Conservation (phyloP, 2,888 invertebrate genomes). For the Lithodes maja region DNA sequence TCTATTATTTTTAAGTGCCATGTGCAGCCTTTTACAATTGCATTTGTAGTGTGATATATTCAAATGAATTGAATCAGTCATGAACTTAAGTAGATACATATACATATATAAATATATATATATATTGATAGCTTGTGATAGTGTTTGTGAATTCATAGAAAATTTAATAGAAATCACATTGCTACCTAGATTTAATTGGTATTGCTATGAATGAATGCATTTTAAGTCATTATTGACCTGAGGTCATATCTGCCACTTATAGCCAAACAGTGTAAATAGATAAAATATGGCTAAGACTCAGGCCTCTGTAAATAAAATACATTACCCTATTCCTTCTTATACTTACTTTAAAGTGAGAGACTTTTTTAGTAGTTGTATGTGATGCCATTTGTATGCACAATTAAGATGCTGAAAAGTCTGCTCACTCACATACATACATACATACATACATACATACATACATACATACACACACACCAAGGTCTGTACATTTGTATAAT, state of each 20-base stretch:
- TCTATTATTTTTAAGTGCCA: conserved; percentile 62
- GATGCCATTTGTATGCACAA: conserved; percentile 23
- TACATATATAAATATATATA: not conserved
- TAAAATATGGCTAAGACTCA: conserved; percentile 55
- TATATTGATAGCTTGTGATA: conserved; percentile 62
- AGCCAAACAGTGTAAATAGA: conserved; percentile 64
- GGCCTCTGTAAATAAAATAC: conserved; percentile 58
- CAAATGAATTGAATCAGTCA: conserved; percentile 60
- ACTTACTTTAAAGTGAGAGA: conserved; percentile 40
- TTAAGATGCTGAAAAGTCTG: conserved; percentile 17
- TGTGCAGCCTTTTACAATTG: conserved; percentile 64
- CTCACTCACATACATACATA: conserved; percentile 23
- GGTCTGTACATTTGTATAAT: conserved; percentile 63
- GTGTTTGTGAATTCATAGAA: conserved; percentile 57
- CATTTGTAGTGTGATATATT: conserved; percentile 64
- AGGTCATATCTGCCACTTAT: conserved; percentile 54
- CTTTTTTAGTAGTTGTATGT: conserved; percentile 35
- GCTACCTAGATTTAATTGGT: conserved; percentile 57
- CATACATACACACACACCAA: not conserved
- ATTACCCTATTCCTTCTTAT: conserved; percentile 37
- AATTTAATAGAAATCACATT: conserved; percentile 42
- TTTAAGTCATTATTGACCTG: conserved; percentile 55
- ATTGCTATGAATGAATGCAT: conserved; percentile 44
- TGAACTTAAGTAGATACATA: conserved; percentile 57
- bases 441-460: conserved; percentile 20